Percentiles rank a stretch among this genome's conserved stretches.
Evolutionary conservation across 2,113 vertebrate genomes (phyloP).

Genomic region (Gymnogyps californianus): DNA sequence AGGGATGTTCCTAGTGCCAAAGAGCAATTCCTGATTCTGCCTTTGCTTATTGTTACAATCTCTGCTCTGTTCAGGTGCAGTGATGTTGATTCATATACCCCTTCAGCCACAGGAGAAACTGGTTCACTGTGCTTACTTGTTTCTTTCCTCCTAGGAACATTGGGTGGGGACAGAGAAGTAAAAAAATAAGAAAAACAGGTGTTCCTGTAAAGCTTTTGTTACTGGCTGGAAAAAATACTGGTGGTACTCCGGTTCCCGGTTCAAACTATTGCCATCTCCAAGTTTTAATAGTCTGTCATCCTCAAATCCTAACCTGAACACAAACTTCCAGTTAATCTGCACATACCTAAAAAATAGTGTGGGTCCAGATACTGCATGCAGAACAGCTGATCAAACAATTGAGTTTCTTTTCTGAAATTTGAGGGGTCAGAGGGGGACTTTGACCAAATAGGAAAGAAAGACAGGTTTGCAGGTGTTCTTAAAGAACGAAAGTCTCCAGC

Average conservation of each 20-base stretch:
- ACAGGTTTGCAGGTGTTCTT: background rate
- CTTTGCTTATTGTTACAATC: background rate
- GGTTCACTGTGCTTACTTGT: background rate
- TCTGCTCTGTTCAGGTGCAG: fast-evolving
- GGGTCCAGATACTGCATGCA: background rate
- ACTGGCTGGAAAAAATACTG: background rate
- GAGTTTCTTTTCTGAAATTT: background rate
- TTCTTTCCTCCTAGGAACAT: background rate
- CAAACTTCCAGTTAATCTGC: background rate
- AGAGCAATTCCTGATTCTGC: background rate
- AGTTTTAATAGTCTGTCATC: background rate
- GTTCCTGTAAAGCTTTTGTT: background rate
- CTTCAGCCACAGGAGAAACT: background rate
- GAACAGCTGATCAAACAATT: background rate
- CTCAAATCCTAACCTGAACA: background rate
- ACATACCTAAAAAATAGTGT: background rate
- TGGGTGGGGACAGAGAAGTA: slow-evolving; percentile 1
- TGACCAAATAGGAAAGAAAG: background rate
- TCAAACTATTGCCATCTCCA: background rate
- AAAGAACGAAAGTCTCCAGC: background rate
- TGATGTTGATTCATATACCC: background rate
- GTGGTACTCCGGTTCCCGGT: background rate
- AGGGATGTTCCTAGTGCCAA: background rate
- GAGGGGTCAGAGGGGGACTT: background rate
- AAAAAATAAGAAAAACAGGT: slow-evolving; percentile 37